These are phyloP conservation scores for Rotaria sp. DNA, from an alignment of 2,888 invertebrate species.

Conservation along the genomic window DNA sequence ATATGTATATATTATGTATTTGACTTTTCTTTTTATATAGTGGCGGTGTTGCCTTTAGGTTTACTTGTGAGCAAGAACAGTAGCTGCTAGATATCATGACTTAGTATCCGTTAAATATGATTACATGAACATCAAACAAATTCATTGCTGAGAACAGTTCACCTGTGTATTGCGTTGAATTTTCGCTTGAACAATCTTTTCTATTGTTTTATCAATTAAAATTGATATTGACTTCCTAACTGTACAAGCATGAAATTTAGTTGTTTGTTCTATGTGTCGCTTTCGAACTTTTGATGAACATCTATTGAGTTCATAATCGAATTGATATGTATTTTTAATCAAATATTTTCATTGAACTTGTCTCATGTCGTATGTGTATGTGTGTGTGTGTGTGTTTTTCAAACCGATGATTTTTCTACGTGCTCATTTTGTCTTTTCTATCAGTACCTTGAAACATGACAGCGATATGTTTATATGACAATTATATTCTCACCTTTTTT, in stretches of 20 bases:
- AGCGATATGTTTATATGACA: background rate
- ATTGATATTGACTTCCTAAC: background rate
- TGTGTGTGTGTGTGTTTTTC: background rate
- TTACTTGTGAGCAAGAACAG: too few species aligned
- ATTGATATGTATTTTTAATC: background rate
- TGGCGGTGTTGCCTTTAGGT: too few species aligned
- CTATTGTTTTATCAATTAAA: slow-evolving; percentile 3
- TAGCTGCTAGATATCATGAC: background rate
- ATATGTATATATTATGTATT: too few species aligned
- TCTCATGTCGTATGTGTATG: background rate
- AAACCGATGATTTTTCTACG: background rate
- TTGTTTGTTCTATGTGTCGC: background rate
- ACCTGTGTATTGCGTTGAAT: background rate
- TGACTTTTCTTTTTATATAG: too few species aligned
- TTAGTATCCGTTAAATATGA: background rate
- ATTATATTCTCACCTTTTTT: background rate
- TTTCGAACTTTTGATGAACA: background rate
- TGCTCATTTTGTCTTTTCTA: background rate
- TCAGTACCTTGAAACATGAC: background rate
- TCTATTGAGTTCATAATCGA: background rate
- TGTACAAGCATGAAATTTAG: background rate
- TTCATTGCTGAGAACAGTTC: background rate
- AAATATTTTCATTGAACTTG: background rate
- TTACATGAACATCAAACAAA: background rate
- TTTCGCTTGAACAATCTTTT: background rate